Evolutionary conservation across 2,797 vertebrate species (phyloP).

Genomic region (Leptodactylus fallax): DNA sequence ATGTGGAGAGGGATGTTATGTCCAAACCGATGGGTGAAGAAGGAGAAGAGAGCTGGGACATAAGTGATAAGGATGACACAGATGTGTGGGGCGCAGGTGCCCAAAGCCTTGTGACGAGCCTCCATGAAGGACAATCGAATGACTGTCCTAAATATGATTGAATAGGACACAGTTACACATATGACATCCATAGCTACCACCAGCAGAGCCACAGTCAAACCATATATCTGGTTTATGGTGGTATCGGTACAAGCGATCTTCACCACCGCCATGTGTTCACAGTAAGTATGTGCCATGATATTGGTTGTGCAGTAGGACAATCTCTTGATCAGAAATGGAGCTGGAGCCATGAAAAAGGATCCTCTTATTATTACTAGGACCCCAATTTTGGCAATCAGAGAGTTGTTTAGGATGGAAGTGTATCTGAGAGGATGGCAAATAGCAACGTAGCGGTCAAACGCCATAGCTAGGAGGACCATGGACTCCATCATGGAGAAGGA

Average conservation of each 20-base stretch:
- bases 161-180: slow-evolving; percentile 52
- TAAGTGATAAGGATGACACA: slow-evolving; percentile 45
- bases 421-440: slow-evolving; percentile 48
- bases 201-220: slow-evolving; percentile 36
- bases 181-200: slow-evolving; percentile 47
- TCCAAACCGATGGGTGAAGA: slow-evolving; percentile 53
- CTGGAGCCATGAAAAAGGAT: slow-evolving; percentile 38
- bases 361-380: slow-evolving; percentile 17
- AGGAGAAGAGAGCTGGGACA: slow-evolving; percentile 48
- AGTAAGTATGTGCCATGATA: slow-evolving; percentile 48
- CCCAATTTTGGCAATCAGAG: slow-evolving; percentile 21
- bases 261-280: slow-evolving; percentile 58
- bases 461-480: slow-evolving; percentile 49
- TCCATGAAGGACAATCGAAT: slow-evolving; percentile 34
- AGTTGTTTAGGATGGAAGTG: slow-evolving; percentile 16
- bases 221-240: slow-evolving; percentile 42
- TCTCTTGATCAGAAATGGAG: slow-evolving; percentile 34
- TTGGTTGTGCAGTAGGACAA: slow-evolving; percentile 55
- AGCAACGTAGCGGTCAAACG: slow-evolving; percentile 55
- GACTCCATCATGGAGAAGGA: slow-evolving; percentile 63
- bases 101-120: slow-evolving; percentile 42
- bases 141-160: slow-evolving; percentile 43
- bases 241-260: slow-evolving; percentile 54
- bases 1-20: slow-evolving; percentile 42
- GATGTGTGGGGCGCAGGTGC: slow-evolving; percentile 43